Base-by-base conservation (phyloP, 2,888 invertebrate species). In the Lysandra coridon region DNA sequence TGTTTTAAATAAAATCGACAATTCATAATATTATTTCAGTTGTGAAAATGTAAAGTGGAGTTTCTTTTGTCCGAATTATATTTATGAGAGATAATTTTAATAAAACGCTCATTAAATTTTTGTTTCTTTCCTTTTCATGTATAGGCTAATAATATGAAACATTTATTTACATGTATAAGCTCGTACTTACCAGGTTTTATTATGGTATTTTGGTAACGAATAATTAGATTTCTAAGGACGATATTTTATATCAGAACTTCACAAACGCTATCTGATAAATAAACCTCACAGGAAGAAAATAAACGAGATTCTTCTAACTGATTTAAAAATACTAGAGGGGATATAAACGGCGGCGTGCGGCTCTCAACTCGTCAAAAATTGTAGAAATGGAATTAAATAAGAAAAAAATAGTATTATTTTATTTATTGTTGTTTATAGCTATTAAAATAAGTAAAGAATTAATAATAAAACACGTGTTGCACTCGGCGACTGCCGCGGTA, bases 1-100 rank as follows among this genome's bases (percentile, higher is more conserved):
- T 78, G 80, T 79, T 78, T 64, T 73, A 77, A 79, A 79, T 69
- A 79, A 81, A 80, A 80, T 75, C 76, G 76, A 64, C n/a, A 69
- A 74, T 69, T 79, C 17, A 37, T 78, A 73, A 53, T 78, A 33
- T 44, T 49, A 23, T n/a, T 78, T 44, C 62, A 69, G 69, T 17
- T 33, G 69, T 69, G 33, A 69, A 69, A 17, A 37, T 37, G 5
- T 33, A 17, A 69, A 69, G 14, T 69, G 14, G 33, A 3, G 69
- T 69, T 64, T 64, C 69, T 69, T 69, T 69, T 69, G 69, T 69
- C 17, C 33, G 2, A 37, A 5, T 69, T 69, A 37, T 69, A 69
- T 69, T 69, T 33, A 69, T 69, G 69, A 33, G 33, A 33, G 23
- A 30, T 64, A 12, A 2, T 62, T 0, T 14, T 12, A 37, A 37